phyloP scores from a whole-genome alignment of 2,888 invertebrate species.

The Monoplex corrugatus region DNA sequence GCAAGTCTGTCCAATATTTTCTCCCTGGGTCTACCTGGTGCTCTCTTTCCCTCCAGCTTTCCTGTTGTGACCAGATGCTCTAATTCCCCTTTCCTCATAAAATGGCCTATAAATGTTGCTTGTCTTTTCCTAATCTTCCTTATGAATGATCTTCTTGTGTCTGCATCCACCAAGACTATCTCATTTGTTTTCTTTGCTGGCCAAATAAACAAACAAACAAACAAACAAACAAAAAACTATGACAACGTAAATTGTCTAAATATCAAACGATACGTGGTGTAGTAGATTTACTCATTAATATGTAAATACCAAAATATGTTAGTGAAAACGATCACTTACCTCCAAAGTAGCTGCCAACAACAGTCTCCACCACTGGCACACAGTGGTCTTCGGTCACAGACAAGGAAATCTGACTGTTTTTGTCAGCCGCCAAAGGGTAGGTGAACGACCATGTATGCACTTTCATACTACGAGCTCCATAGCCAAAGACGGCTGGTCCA shows the following conservation, averaged over 20 bases:
- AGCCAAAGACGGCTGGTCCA: neutral
- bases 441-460: neutral
- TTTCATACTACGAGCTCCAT: neutral
- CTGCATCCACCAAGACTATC: neutral
- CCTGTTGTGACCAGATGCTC: too few relatives aligned
- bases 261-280: too few relatives aligned
- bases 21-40: too few relatives aligned
- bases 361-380: neutral
- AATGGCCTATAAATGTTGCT: too few relatives aligned
- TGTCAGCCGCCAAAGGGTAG: neutral
- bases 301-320: neutral
- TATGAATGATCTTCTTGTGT: too few relatives aligned
- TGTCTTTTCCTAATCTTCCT: too few relatives aligned
- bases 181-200: neutral
- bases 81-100: too few relatives aligned
- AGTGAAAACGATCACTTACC: neutral
- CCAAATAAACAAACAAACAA: too few relatives aligned
- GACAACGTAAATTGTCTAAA: too few relatives aligned
- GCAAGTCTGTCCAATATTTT: too few relatives aligned
- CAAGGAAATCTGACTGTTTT: neutral
- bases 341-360: neutral
- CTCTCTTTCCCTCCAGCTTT: too few relatives aligned
- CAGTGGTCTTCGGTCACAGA: constrained; percentile 4
- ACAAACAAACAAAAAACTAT: too few relatives aligned
- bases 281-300: neutral